A percentile compares a stretch with the other conserved stretches of the same genome.
Conservation (phyloP, 2,888 invertebrate species). For the Agrochola lota region DNA sequence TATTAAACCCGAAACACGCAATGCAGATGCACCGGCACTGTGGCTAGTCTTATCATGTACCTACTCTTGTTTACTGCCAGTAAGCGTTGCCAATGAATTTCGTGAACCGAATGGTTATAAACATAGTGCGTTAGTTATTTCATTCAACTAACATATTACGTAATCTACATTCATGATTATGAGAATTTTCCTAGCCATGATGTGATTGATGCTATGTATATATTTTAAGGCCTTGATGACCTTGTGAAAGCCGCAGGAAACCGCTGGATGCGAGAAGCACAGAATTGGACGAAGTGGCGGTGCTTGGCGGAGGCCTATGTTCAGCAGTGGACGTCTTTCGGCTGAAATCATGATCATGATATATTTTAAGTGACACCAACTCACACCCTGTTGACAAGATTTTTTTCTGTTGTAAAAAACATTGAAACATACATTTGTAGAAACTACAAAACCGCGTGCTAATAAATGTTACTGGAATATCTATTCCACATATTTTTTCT, state of each 20-base stretch:
- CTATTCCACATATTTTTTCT: neutral
- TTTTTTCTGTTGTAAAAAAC: neutral
- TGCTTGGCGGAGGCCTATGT: too few relatives aligned
- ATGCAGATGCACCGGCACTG: conserved; percentile 37
- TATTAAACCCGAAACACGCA: conserved; percentile 39
- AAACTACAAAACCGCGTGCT: neutral
- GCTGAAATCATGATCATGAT: neutral
- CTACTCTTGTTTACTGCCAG: conserved; percentile 32
- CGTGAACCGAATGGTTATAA: conserved; percentile 6
- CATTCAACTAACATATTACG: conserved; percentile 6
- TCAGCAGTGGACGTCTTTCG: too few relatives aligned
- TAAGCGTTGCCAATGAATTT: conserved; percentile 44
- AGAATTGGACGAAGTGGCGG: too few relatives aligned
- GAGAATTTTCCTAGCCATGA: neutral
- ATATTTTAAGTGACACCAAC: neutral
- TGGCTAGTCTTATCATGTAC: conserved; percentile 33
- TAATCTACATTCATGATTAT: neutral
- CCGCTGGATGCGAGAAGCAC: too few relatives aligned
- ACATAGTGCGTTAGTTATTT: conserved; percentile 4
- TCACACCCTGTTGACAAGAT: neutral
- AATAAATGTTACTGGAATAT: neutral
- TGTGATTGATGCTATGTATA: neutral
- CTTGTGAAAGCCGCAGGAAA: too few relatives aligned
- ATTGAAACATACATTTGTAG: neutral
- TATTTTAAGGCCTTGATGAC: too few relatives aligned